Evolutionary conservation across 2,797 vertebrate genomes (phyloP), one percentile per base, ranked within the genome.

Genomic region (Aplochiton taeniatus): DNA sequence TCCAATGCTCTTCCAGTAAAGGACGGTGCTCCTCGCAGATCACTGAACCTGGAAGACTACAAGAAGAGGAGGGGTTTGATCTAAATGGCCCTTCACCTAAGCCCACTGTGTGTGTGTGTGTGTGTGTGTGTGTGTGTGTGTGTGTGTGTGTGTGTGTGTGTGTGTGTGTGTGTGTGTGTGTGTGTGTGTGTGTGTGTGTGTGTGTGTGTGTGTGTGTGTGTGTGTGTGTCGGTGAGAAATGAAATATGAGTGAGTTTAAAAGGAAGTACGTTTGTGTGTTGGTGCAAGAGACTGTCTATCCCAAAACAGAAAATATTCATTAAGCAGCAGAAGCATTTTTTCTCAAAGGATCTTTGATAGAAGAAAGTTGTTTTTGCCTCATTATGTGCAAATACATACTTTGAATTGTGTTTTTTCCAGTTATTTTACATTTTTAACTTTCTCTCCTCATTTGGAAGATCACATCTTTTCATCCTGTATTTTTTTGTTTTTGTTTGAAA

Each of bases 51-150:
- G 89, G 98, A 99, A 83, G 98, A 99, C 93, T 99, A 99, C 89
- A 99, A 99, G 91, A 99, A 99, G 88, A 94, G 98, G 84, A 93
- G 98, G 88, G 98, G 98, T 51, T 94, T 99, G 81, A 99, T 99
- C 87, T 99, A 92, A 98, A 76, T 81, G 1, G 79, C 89, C 31
- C 31, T 6, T 31, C 6, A 31, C 31, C 6, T 31, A 31, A 31
- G 31, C 31, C 31, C 31, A 31, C 31, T 31, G 2, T 31, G 48
- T 45, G 63, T 61, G 56, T 55, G 43, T 48, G 70, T 9, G 43
- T 50, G 80, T 48, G 31, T 68, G 51, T 47, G 43, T 43, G 45
- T 17, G 42, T 58, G 43, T 16, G 42, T 9, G 51, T 7, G 53
- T 17, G 60, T 67, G 70, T 46, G 60, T 19, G 8, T 17, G 58